Evolutionary conservation across 1,140 invertebrate species (phyloP).

Genomic region (Portunus trituberculatus): DNA sequence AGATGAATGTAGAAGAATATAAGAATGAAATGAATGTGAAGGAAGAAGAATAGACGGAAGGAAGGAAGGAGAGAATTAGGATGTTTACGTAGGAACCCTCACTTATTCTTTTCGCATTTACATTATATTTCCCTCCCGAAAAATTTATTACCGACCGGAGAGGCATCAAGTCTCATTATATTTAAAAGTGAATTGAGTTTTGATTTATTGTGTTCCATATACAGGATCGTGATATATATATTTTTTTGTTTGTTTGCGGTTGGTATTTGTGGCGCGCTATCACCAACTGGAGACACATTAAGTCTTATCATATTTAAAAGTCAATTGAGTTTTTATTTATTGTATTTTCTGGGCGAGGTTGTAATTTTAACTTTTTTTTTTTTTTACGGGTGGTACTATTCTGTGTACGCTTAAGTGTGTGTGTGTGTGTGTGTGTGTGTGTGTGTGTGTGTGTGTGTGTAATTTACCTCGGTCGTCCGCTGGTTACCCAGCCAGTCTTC

Average conservation of each 20-base stretch:
- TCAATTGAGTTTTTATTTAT: background rate
- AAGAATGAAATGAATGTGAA: too few species aligned
- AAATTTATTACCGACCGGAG: background rate
- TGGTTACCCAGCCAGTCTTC: too few species aligned
- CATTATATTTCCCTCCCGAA: too few species aligned
- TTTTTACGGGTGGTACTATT: background rate
- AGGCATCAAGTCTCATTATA: background rate
- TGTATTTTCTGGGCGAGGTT: background rate
- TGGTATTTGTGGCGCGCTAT: background rate
- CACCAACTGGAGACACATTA: background rate
- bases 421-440: too few species aligned
- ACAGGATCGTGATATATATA: background rate
- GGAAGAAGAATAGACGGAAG: too few species aligned
- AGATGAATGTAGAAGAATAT: too few species aligned
- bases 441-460: too few species aligned
- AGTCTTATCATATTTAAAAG: background rate
- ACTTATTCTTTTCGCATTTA: too few species aligned
- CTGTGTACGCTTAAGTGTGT: too few species aligned
- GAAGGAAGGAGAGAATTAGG: too few species aligned
- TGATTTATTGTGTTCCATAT: background rate
- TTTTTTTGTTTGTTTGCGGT: background rate
- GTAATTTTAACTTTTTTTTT: background rate
- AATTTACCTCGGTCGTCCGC: too few species aligned
- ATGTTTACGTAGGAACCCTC: too few species aligned
- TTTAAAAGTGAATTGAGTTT: background rate